These are phyloP conservation scores for Lampris megalopsis DNA, from an alignment of 2,113 vertebrate species.

Conservation along the genomic window DNA sequence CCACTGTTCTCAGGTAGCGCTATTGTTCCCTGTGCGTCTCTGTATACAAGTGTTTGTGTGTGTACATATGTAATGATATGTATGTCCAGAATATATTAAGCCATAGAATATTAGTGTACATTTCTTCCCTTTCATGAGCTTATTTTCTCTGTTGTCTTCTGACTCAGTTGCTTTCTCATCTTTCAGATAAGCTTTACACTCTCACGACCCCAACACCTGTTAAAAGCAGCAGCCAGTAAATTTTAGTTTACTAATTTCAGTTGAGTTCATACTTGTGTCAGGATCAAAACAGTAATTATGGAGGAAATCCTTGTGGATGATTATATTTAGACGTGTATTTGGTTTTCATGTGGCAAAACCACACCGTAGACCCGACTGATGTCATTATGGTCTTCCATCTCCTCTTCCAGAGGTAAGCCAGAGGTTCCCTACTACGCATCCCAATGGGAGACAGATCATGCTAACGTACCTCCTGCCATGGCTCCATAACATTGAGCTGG, in stretches of 20 bases:
- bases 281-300: slow-evolving; percentile 49
- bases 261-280: slow-evolving; percentile 26
- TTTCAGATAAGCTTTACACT: slow-evolving; percentile 11
- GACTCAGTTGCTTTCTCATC: slow-evolving; percentile 39
- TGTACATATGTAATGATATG: slow-evolving; percentile 21
- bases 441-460: slow-evolving; percentile 97
- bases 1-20: slow-evolving; percentile 95
- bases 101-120: slow-evolving; percentile 14
- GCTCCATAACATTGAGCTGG: slow-evolving; percentile 95
- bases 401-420: slow-evolving; percentile 91
- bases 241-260: slow-evolving; percentile 20
- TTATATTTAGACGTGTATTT: slow-evolving; percentile 9
- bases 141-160: slow-evolving; percentile 44
- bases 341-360: slow-evolving; percentile 19
- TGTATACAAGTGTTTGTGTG: slow-evolving; percentile 2
- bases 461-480: slow-evolving; percentile 96
- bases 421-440: slow-evolving; percentile 93
- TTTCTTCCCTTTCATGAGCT: slow-evolving; percentile 15
- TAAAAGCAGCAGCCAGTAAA: slow-evolving; percentile 37
- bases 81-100: slow-evolving; percentile 11
- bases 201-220: slow-evolving; percentile 11
- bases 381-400: slow-evolving; percentile 25
- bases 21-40: background rate
- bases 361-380: slow-evolving; percentile 10
- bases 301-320: slow-evolving; percentile 4